Evolutionary conservation across 2,888 invertebrate species (phyloP), one percentile per base, ranked within the genome.

Genomic region (Lissonota sp.): DNA sequence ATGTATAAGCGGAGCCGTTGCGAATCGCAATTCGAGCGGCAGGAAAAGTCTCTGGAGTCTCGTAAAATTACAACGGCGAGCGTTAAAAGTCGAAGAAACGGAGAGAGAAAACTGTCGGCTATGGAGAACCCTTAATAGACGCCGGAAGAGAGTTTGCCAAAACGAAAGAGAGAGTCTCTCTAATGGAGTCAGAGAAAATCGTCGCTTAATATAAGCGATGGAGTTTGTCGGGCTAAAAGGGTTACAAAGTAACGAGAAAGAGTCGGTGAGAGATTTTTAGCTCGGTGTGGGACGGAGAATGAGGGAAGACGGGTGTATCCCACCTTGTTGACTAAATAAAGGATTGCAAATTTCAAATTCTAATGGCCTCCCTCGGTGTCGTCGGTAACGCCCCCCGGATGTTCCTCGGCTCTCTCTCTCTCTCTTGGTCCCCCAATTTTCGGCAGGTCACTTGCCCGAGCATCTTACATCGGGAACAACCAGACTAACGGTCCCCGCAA

Each of bases 241-340:
- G 70, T 42, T 26, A 72, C 69, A 82, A 79, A 75, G 53, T 63
- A 49, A 14, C 26, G 67, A 69, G 75, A 79, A n/a, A 53, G 79
- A 72, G 79, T 69, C 64, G 53, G 14, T 26, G 12, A 53, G 53
- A 14, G 14, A 53, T 10, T 53, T 75, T 72, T 70, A 66, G 44
- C 64, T 46, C 40, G n/a, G 63, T 14, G 16, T 14, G 82, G 71
- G 69, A 80, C 83, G 83, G 85, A 84, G 80, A 80, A 73, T 76
- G 76, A 63, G 46, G 14, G 72, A 77, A 84, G 71, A 82, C 87
- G 85, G 87, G 86, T 87, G 84, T 87, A 75, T 83, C 85, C 85
- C 87, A 85, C 83, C 89, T 90, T 91, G 90, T 91, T 91, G 89
- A 88, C 88, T 88, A 91, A 91, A 91, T 91, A 91, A 91, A 91